Base-by-base conservation (phyloP, 2,888 invertebrate species). In the Tetramorium bicarinatum region DNA sequence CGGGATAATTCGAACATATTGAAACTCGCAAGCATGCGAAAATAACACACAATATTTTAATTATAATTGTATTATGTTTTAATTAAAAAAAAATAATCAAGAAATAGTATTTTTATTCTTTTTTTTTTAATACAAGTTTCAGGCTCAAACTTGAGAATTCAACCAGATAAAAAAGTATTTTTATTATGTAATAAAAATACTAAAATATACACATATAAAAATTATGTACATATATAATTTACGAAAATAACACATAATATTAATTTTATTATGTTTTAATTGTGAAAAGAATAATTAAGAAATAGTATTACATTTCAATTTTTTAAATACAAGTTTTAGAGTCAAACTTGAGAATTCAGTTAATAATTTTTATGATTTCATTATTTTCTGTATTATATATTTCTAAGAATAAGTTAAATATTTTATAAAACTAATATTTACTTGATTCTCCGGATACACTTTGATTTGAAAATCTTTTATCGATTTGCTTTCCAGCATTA, bases 321-420 rank as follows among this genome's bases (percentile, higher is more conserved):
- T 67, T 29, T 49, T 4, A 34, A 34, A 8, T 34, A 4, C 29
- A 69, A 61, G 3, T 38, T 38, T 34, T 6, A 9, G 4, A 69
- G 34, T 15, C 9, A 67, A 67, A 47, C 15, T 29, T 47, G 18
- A 13, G 21, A 69, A 29, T n/a, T 34, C 2, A 49, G n/a, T 34
- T 34, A 0, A 34, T 4, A 34, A 0, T 7, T 69, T 67, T 47
- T 52, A 49, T 18, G 13, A n/a, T 29, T 29, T 49, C 9, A 25
- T 66, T 44, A 66, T 66, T 66, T 67, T 69, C 29, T 18, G 6
- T 47, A 15, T 69, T 34, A 49, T 34, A 56, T 56, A 15, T 15
- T 3, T 29, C 29, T 47, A 18, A 67, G 49, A 3, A 11, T 18
- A 49, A 34, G 29, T 34, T n/a, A 29, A 44, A 25, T 44, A 47